Base-by-base conservation (phyloP, 2,797 vertebrate genomes). In the Helostoma temminkii region DNA sequence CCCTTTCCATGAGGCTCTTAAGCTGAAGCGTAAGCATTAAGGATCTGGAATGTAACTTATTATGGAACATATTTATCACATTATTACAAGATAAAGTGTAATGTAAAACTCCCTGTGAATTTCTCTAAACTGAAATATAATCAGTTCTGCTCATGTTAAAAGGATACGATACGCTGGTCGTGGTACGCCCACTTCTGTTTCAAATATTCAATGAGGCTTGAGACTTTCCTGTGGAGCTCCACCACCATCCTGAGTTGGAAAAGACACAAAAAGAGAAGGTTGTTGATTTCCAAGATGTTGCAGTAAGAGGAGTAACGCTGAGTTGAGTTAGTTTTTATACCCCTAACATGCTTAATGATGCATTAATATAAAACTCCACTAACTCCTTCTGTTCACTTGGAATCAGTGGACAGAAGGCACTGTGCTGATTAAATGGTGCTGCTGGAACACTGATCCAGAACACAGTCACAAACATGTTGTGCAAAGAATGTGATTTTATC, bases 151-250 rank as follows among this genome's bases (percentile, higher is more conserved):
- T 16, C 2, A n/a, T n/a, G 39, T n/a, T 61, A 78, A 68, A 94
- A 97, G 94, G 98, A 99, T 99, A 99, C 98, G 67, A 99, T 94
- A 28, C 96, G 93, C 73, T 96, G 95, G 91, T 99, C 97, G 6
- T 98, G 96, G 65, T 97, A 93, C 0, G 96, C 94, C 98, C 98
- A 99, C 85, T 99, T 99, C 90, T 98, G 97, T 80, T 98, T 98
- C 83, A 99, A 89, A 84, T 98, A 99, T 62, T 98, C 98, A 10
- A 99, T 98, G 69, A 99, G 97, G 83, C 96, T 98, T 83, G 98
- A 98, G 30, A 99, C 97, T 76, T 99, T 99, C 30, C 98, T 94
- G 83, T 99, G 98, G 11, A 99, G 93, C 84, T 99, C 98, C 80
- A 99, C 96, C 1, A 99, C 96, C 98, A 99, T 99, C 92, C 98